Evolutionary conservation across 2,797 vertebrate genomes (phyloP).

Genomic region (Enteromius argenteus): DNA sequence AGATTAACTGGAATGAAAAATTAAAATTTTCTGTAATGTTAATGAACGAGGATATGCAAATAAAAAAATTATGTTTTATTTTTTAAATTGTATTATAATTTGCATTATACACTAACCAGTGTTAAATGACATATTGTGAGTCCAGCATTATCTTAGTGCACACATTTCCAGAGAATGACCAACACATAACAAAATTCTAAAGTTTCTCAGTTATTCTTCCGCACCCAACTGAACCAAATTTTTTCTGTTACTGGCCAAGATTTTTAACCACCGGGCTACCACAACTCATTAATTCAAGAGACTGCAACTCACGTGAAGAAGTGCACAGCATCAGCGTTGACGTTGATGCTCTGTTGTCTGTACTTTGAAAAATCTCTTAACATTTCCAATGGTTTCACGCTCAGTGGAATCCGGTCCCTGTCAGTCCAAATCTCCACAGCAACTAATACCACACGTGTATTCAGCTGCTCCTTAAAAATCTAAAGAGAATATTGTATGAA

Average conservation of each 20-base stretch:
- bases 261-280: background rate
- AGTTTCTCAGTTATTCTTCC: background rate
- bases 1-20: no score
- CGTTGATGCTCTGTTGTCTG: constrained; percentile 81
- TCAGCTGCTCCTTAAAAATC: constrained; percentile 90
- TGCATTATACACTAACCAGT: background rate
- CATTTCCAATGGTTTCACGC: constrained; percentile 84
- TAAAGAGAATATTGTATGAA: constrained; percentile 54
- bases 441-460: constrained; percentile 87
- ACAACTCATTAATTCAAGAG: background rate
- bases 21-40: background rate
- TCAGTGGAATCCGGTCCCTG: constrained; percentile 82
- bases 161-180: background rate
- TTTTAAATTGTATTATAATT: background rate
- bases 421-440: constrained; percentile 89
- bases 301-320: constrained; percentile 83
- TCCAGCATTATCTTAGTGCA: background rate
- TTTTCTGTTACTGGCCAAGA: background rate
- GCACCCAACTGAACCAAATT: background rate
- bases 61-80: background rate
- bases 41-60: background rate
- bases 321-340: constrained; percentile 85
- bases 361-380: constrained; percentile 88
- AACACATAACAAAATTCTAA: background rate
- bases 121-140: background rate